Percentiles rank a stretch among this genome's conserved stretches.
phyloP scores from a whole-genome alignment of 2,888 invertebrate species.

The Colletes collaris region DNA sequence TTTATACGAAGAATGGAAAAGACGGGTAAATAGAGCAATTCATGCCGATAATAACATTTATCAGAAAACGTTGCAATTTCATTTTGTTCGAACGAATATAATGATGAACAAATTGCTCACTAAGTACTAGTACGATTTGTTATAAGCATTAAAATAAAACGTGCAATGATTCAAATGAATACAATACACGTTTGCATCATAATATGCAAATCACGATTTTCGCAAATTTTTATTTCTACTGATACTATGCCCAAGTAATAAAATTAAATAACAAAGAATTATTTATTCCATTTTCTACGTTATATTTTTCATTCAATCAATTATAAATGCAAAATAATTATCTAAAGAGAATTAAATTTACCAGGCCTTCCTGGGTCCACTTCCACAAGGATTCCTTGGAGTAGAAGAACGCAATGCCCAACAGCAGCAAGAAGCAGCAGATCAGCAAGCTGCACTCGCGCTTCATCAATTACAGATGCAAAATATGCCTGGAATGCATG shows the following conservation, averaged over 20 bases:
- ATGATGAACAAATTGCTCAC: background rate
- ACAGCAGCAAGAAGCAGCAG: conserved; percentile 89
- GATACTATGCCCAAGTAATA: too few species aligned
- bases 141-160: background rate
- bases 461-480: conserved; percentile 87
- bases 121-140: background rate
- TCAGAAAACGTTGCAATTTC: background rate
- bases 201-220: too few species aligned
- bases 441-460: conserved; percentile 90
- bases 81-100: background rate
- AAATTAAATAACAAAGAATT: too few species aligned
- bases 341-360: conserved; percentile 55
- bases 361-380: conserved; percentile 90
- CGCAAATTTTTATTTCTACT: too few species aligned
- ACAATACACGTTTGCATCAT: background rate
- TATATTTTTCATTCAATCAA: background rate
- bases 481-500: conserved; percentile 84
- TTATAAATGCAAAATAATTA: background rate
- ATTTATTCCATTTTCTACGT: too few species aligned
- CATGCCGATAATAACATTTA: background rate
- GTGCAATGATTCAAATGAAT: background rate
- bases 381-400: conserved; percentile 91
- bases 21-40: conserved; percentile 67
- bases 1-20: conserved; percentile 77
- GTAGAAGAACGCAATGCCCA: conserved; percentile 85